Conservation (phyloP, 1,140 invertebrate species). For the Leptopilina boulardi region DNA sequence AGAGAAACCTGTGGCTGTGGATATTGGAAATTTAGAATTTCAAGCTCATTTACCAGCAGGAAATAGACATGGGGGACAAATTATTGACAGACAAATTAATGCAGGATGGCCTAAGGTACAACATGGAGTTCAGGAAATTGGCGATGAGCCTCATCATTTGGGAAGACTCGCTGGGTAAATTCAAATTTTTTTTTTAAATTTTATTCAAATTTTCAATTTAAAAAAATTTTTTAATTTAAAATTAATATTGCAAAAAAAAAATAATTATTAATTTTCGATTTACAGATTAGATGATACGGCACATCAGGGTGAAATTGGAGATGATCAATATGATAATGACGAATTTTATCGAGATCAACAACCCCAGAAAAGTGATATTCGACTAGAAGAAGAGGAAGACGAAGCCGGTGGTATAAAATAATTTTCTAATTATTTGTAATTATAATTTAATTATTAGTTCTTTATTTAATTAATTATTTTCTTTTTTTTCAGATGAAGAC, state of each 20-base stretch:
- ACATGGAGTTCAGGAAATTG: constrained; percentile 70
- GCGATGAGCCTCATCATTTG: constrained; percentile 68
- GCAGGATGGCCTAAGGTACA: constrained; percentile 60
- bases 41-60: constrained; percentile 38
- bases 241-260: not conserved
- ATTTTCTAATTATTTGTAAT: constrained; percentile 18
- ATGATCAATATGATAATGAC: constrained; percentile 69
- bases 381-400: constrained; percentile 68
- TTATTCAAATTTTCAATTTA: constrained; percentile 28
- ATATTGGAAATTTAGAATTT: constrained; percentile 53
- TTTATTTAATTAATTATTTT: constrained; percentile 32
- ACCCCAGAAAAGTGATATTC: constrained; percentile 67
- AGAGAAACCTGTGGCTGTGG: constrained; percentile 33
- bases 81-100: constrained; percentile 59
- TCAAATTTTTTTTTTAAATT: not conserved
- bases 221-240: no score
- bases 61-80: constrained; percentile 60
- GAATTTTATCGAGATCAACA: constrained; percentile 70
- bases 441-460: not conserved
- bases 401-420: constrained; percentile 67
- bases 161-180: constrained; percentile 59
- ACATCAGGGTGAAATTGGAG: constrained; percentile 61
- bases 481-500: constrained; percentile 65
- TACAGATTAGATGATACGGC: constrained; percentile 64
- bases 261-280: constrained; percentile 36